These are phyloP conservation scores for Arnoldichthys spilopterus DNA, from an alignment of 2,797 vertebrate species.

Conservation along the genomic window DNA sequence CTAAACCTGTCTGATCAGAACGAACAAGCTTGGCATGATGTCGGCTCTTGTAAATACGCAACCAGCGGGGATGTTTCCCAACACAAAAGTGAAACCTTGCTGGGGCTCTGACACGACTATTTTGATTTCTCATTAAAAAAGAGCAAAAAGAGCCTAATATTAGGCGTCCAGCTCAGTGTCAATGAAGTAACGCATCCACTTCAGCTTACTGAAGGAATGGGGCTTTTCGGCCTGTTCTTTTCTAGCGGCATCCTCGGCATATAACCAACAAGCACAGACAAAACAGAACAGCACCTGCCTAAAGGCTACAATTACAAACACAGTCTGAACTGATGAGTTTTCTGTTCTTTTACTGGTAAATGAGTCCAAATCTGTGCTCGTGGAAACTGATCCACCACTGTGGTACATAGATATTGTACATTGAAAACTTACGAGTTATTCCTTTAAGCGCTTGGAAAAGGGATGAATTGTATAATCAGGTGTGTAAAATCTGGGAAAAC, in stretches of 20 bases:
- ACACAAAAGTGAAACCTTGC: neutral
- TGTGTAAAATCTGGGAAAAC: neutral
- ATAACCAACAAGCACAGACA: neutral
- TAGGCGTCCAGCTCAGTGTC: neutral
- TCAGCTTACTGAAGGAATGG: neutral
- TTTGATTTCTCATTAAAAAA: neutral
- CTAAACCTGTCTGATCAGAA: conserved; percentile 6
- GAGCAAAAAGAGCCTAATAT: neutral
- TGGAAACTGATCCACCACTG: no score
- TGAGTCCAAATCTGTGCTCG: neutral
- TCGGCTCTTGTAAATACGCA: neutral
- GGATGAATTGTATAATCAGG: neutral
- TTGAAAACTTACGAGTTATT: neutral
- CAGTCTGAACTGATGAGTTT: neutral
- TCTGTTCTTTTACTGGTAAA: no score
- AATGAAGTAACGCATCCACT: neutral
- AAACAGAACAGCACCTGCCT: neutral
- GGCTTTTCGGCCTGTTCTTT: neutral
- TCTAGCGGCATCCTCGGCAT: neutral
- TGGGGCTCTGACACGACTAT: neutral
- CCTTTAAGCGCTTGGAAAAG: neutral
- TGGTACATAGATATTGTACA: neutral
- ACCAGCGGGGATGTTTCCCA: neutral
- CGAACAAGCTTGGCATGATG: neutral
- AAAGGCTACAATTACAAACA: neutral